A percentile compares a stretch with the other conserved stretches of the same genome.
These are phyloP conservation scores for Pipra filicauda DNA, from an alignment of 2,113 vertebrate species.

Conservation along the genomic window DNA sequence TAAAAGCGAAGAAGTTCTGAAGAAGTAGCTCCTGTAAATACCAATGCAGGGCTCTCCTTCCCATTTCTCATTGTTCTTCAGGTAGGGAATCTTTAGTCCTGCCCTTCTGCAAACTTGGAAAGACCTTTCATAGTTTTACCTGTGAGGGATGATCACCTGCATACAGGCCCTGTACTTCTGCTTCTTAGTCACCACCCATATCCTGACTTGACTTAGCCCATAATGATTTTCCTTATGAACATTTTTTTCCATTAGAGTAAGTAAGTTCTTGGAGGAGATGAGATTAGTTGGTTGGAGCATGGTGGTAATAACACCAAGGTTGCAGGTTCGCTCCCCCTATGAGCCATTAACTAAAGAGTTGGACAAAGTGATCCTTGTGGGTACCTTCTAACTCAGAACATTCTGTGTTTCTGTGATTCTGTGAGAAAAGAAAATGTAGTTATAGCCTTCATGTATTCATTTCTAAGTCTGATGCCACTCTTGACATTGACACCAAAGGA, in stretches of 20 bases:
- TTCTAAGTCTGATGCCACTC: not conserved
- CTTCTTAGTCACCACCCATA: not conserved
- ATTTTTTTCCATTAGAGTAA: not conserved
- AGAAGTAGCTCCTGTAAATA: not conserved
- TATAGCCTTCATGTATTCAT: not conserved
- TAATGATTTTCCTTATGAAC: not conserved
- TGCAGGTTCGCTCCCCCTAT: accelerated
- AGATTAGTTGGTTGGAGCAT: not conserved
- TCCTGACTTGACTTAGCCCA: not conserved
- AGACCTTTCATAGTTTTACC: not conserved
- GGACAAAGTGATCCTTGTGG: not conserved
- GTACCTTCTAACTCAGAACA: not conserved
- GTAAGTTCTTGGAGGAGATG: not conserved
- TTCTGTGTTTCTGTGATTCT: not conserved
- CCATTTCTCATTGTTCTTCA: not conserved
- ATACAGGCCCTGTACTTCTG: not conserved
- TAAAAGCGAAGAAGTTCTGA: not conserved
- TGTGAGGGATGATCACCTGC: not conserved
- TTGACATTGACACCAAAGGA: not conserved
- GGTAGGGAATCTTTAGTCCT: not conserved
- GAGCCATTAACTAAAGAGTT: not conserved
- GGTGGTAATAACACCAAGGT: not conserved
- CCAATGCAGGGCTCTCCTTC: not conserved
- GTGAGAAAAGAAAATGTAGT: not conserved
- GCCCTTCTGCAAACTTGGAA: not conserved